Evolutionary conservation across 1,140 invertebrate species (phyloP).

Genomic region (Pemphigus obesinymphae): DNA sequence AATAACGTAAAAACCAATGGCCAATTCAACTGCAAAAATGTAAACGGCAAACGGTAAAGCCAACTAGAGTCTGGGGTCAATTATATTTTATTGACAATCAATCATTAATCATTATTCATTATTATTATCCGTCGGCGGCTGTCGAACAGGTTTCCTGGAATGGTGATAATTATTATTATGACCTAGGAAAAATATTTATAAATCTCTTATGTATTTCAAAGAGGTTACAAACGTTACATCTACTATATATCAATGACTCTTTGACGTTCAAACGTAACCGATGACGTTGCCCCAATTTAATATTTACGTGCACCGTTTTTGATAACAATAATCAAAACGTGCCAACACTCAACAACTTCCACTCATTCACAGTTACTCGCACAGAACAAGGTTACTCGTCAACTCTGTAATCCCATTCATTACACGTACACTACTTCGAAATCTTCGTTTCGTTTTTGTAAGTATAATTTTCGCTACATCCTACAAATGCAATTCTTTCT

Average conservation of each 20-base stretch:
- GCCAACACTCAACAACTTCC: neutral
- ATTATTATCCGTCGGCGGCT: neutral
- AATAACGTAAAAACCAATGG: neutral
- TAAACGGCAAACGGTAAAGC: too few relatives aligned
- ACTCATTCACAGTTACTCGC: neutral
- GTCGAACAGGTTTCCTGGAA: conserved; percentile 14
- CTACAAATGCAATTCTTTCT: too few relatives aligned
- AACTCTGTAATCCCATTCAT: too few relatives aligned
- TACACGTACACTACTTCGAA: too few relatives aligned
- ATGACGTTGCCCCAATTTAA: conserved; percentile 6
- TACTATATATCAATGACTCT: neutral
- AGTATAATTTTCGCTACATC: neutral
- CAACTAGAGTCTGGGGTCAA: neutral
- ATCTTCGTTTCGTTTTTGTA: too few relatives aligned
- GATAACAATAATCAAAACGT: conserved; percentile 38
- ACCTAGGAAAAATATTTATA: neutral
- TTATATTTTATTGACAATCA: conserved; percentile 28
- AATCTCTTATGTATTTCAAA: neutral
- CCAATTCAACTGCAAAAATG: too few relatives aligned
- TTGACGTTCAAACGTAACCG: neutral
- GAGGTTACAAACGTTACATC: neutral
- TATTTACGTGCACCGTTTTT: conserved; percentile 2
- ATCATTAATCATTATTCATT: neutral
- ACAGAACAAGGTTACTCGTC: neutral
- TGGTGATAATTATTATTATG: conserved; percentile 27